These are phyloP conservation scores for Heliconius eleuchia DNA, from an alignment of 1,140 invertebrate species.

Conservation along the genomic window DNA sequence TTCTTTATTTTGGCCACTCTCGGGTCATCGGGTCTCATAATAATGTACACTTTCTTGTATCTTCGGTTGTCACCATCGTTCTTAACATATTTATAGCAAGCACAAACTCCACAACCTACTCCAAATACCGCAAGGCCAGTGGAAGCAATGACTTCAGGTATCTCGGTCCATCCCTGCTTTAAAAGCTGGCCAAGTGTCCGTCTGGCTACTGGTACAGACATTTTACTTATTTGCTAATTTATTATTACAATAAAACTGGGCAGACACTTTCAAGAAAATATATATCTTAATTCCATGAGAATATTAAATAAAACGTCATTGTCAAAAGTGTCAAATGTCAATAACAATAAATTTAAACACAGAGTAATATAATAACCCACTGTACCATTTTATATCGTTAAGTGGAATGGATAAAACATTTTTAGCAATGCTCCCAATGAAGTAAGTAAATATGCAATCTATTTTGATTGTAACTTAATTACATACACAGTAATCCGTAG, in stretches of 20 bases:
- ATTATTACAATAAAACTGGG: background rate
- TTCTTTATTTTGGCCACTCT: conserved; percentile 78
- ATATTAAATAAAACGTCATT: background rate
- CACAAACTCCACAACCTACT: conserved; percentile 69
- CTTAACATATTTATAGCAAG: conserved; percentile 77
- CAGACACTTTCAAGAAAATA: conserved; percentile 17
- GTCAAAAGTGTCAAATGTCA: conserved; percentile 19
- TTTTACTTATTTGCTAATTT: conserved; percentile 20
- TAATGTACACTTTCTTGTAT: conserved; percentile 83
- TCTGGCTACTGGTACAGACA: conserved; percentile 59
- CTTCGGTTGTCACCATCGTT: conserved; percentile 84
- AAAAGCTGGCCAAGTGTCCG: conserved; percentile 63
- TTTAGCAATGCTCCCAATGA: too few species aligned
- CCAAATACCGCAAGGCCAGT: conserved; percentile 78
- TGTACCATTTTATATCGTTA: too few species aligned
- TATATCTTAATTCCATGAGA: background rate
- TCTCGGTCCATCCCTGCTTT: conserved; percentile 82
- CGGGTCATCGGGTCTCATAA: conserved; percentile 85
- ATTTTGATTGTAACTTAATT: too few species aligned
- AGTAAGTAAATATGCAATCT: too few species aligned
- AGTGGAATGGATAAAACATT: too few species aligned
- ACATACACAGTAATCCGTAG: too few species aligned
- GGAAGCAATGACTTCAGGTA: conserved; percentile 84
- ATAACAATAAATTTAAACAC: background rate
- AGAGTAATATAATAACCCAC: background rate